Evolutionary conservation across 2,888 invertebrate species (phyloP).

Genomic region (Lithosia quadra): DNA sequence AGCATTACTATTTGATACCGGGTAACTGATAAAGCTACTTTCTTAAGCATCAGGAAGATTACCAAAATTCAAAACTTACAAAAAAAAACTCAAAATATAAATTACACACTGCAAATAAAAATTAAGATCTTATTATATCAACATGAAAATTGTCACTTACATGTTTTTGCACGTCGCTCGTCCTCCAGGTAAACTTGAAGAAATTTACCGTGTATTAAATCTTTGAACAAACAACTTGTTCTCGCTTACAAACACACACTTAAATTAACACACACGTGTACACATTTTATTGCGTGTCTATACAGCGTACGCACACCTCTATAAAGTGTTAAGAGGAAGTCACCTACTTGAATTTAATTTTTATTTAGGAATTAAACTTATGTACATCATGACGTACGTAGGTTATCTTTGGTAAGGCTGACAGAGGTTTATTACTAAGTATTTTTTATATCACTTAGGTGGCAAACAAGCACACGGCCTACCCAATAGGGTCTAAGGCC

Average conservation of each 20-base stretch:
- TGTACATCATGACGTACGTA: too few species aligned
- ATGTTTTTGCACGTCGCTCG: constrained; percentile 54
- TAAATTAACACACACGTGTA: constrained; percentile 39
- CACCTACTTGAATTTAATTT: neutral
- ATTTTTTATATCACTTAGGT: neutral
- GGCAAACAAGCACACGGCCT: too few species aligned
- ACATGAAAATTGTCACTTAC: constrained; percentile 50
- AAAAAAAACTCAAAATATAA: neutral
- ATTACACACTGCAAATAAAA: neutral
- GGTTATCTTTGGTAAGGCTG: too few species aligned
- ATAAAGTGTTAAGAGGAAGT: constrained; percentile 38
- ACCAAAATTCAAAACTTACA: neutral
- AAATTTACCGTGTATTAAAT: constrained; percentile 86
- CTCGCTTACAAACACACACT: constrained; percentile 78
- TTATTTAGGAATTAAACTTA: too few species aligned
- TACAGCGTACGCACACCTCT: constrained; percentile 31
- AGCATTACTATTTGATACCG: neutral
- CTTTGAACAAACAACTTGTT: constrained; percentile 87
- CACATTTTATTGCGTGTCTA: constrained; percentile 23
- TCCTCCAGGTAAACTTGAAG: constrained; percentile 79
- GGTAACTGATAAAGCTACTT: neutral
- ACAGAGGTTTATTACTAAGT: neutral
- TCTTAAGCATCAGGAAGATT: neutral
- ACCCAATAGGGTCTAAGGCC: too few species aligned
- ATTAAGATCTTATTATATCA: constrained; percentile 8